Evolutionary conservation across 2,888 invertebrate species (phyloP).

Genomic region (Mechanitis messenoides): DNA sequence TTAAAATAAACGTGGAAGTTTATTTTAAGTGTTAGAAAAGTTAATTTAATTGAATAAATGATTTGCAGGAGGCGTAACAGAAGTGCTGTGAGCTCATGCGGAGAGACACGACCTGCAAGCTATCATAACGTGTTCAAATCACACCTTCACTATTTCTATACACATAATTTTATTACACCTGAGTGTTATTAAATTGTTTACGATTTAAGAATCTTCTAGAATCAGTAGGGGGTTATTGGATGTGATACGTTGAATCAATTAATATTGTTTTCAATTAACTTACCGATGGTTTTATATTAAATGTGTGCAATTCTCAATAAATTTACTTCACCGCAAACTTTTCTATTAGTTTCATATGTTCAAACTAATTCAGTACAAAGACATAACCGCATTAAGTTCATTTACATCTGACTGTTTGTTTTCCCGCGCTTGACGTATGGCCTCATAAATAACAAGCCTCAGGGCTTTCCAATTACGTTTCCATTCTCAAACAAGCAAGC

Average conservation of each 20-base stretch:
- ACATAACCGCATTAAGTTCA: constrained; percentile 34
- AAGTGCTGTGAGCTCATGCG: constrained; percentile 3
- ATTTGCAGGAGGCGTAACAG: constrained; percentile 6
- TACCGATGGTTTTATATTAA: no score
- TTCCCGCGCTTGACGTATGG: constrained; percentile 53
- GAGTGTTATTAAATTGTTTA: no score
- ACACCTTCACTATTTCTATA: no score
- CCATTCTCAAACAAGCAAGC: constrained; percentile 17
- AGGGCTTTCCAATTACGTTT: constrained; percentile 57
- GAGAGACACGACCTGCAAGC: constrained; percentile 2
- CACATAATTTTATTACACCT: no score
- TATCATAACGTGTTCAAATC: no score
- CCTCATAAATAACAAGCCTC: constrained; percentile 59
- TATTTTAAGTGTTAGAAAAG: constrained; percentile 6
- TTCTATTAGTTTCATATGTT: not conserved
- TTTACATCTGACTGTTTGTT: constrained; percentile 54
- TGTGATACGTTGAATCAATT: no score
- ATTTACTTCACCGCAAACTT: no score
- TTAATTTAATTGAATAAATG: constrained; percentile 14
- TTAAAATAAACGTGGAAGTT: no score
- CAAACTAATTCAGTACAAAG: constrained; percentile 15
- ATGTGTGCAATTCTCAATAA: no score
- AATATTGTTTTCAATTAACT: no score
- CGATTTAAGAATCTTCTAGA: no score
- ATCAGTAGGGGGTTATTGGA: no score